Base-by-base conservation (phyloP, 2,888 invertebrate genomes). In the Diarsia mendica region DNA sequence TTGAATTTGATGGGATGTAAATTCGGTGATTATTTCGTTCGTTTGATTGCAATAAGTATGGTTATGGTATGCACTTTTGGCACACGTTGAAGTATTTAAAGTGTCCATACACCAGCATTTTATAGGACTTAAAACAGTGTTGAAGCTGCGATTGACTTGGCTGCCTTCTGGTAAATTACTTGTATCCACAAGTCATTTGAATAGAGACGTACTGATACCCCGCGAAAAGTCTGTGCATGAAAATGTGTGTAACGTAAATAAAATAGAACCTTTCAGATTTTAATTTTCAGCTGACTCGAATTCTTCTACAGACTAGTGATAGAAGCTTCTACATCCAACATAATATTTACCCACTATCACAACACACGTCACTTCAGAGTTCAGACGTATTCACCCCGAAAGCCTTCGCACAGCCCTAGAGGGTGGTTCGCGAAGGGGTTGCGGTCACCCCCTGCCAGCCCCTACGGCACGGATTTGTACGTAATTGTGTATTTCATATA, bases 401-500 rank as follows among this genome's bases (percentile, higher is more conserved):
- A 79, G 51, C 65, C 63, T 67, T 65, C 63, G 6, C 15, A 23
- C 86, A 87, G 76, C 88, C 88, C 88, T 82, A 75, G 82, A n/a
- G 81, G 82, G 86, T 77, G 83, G 80, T 77, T 72, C 82, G 82
- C 70, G 77, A 87, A 87, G 88, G 87, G 87, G 86, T 87, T 84
- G 86, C 85, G 88, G 85, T 85, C 86, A 80, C 85, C 76, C 70
- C 67, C 67, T 65, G 79, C 64, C 33, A 72, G 70, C 74, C 86
- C 80, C 72, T 82, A 75, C 90, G 89, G 91, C 88, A 80, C 88
- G 87, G 87, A 87, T 87, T 87, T 87, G 81, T 82, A 82, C 83
- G 88, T 87, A 86, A 86, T 85, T 85, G 85, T 89, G 84, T 88
- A 89, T 87, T 88, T 88, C 85, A 86, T 88, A 88, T 90, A 90